A percentile compares a stretch with the other conserved stretches of the same genome.
These are phyloP conservation scores for Chirona hameri DNA, from an alignment of 2,888 invertebrate genomes.

Conservation along the genomic window DNA sequence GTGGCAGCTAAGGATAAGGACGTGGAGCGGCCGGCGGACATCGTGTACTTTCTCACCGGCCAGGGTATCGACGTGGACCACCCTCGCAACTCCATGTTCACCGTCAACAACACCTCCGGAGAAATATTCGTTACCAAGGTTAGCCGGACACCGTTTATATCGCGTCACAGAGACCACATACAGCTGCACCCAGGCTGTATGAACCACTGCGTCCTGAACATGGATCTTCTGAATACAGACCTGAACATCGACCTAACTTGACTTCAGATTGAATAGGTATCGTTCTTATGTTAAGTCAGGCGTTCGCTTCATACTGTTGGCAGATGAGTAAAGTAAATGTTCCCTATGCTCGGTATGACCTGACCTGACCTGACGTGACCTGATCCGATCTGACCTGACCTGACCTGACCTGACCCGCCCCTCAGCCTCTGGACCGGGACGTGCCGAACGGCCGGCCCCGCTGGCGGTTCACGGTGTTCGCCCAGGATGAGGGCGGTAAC, in stretches of 20 bases:
- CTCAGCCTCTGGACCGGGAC: constrained; percentile 88
- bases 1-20: constrained; percentile 95
- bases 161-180: too few species aligned
- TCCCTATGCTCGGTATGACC: background rate
- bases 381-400: too few species aligned
- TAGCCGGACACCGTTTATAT: constrained; percentile 45
- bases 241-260: too few species aligned
- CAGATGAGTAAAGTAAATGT: too few species aligned
- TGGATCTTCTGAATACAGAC: too few species aligned
- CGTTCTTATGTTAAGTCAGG: too few species aligned
- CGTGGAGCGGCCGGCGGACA: constrained; percentile 88
- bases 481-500: constrained; percentile 92
- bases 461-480: constrained; percentile 86
- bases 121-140: constrained; percentile 94
- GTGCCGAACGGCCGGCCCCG: constrained; percentile 93
- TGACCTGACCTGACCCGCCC: background rate
- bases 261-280: too few species aligned
- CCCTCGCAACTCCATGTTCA: constrained; percentile 92
- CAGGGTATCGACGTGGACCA: constrained; percentile 94
- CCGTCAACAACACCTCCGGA: constrained; percentile 91
- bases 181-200: too few species aligned
- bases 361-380: constrained; percentile 24
- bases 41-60: constrained; percentile 91
- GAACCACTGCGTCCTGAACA: too few species aligned
- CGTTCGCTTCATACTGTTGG: too few species aligned